Conservation (phyloP, 2,888 invertebrate genomes). For the Hermaeophaga mercurialis region DNA sequence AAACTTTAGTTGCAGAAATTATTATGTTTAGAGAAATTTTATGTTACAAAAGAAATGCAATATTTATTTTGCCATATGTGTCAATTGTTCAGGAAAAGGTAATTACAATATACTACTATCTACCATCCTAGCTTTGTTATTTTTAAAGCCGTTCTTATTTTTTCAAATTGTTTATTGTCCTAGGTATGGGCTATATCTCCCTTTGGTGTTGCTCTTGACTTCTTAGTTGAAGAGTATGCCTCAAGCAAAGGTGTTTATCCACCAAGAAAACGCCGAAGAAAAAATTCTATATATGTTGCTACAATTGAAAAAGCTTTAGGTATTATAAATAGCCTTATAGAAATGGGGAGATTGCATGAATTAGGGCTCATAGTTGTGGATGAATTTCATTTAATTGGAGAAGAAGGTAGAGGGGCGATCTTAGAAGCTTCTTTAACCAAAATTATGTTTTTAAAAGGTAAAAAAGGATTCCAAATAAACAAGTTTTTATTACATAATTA, state of each 20-base stretch:
- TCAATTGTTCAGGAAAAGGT: slow-evolving; percentile 98
- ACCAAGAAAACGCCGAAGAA: slow-evolving; percentile 72
- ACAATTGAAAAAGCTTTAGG: slow-evolving; percentile 95
- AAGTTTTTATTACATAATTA: slow-evolving; percentile 57
- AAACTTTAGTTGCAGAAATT: slow-evolving; percentile 96
- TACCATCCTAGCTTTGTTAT: no score
- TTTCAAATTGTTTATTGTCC: slow-evolving; percentile 34
- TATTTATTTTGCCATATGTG: slow-evolving; percentile 93
- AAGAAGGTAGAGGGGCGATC: slow-evolving; percentile 80
- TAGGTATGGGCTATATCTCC: slow-evolving; percentile 83
- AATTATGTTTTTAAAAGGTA: slow-evolving; percentile 72
- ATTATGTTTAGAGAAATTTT: slow-evolving; percentile 87
- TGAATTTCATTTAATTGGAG: slow-evolving; percentile 93
- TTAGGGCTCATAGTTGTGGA: slow-evolving; percentile 85
- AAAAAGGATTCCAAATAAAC: no score
- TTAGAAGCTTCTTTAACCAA: slow-evolving; percentile 86
- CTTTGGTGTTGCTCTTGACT: slow-evolving; percentile 85
- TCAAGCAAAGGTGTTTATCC: slow-evolving; percentile 86
- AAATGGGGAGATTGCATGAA: slow-evolving; percentile 73
- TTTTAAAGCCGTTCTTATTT: no score
- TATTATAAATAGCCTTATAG: slow-evolving; percentile 84
- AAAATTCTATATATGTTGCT: slow-evolving; percentile 83
- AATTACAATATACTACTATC: slow-evolving; percentile 14
- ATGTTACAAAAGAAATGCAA: slow-evolving; percentile 77
- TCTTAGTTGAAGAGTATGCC: slow-evolving; percentile 94